Evolutionary conservation across 2,888 invertebrate genomes (phyloP), one percentile per base, ranked within the genome.

Genomic region (Meteorus cinctellus): DNA sequence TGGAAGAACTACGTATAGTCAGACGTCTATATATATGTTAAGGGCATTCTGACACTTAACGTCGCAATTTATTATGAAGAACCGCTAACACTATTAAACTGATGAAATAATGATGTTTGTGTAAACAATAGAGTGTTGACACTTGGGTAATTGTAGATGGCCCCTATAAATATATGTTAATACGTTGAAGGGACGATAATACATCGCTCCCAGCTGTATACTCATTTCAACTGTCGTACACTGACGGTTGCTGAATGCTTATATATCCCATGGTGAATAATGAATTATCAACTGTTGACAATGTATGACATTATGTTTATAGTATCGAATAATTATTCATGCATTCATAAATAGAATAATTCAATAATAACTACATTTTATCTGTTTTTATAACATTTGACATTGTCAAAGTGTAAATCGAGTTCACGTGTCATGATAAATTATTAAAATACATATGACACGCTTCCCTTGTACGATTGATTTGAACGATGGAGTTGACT

Each of bases 201-300:
- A 41, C 45, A 74, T 41, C 60, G 45, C 36, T 63, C 65, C 36
- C 65, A 36, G 16, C 31, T 62, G 62, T 69, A 68, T 68, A 68
- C 60, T 74, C 68, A 34, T 65, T 65, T 74, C 68, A 74, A 68
- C 62, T 74, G 74, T 74, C 73, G 29, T 55, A 67, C 67, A 55
- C 24, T 67, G 41, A 59, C 41, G 59, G 29, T 59, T 73, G 41
- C 27, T 55, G 24, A 55, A 55, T 55, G 55, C 55, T 55, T 55
- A 55, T 55, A 19, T 55, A 19, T 55, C 59, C 31, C 48, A 29
- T 16, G 55, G 67, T 59, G 65, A 66, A 67, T 67, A 67, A 73
- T 66, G 41, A 66, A 73, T 73, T 67, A 67, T n/a, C 10, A 36
- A 65, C n/a, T 24, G 31, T 63, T 14, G 65, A 65, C 63, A 31